Base-by-base conservation (phyloP, 2,888 invertebrate genomes). In the Drosophila pegasa region DNA sequence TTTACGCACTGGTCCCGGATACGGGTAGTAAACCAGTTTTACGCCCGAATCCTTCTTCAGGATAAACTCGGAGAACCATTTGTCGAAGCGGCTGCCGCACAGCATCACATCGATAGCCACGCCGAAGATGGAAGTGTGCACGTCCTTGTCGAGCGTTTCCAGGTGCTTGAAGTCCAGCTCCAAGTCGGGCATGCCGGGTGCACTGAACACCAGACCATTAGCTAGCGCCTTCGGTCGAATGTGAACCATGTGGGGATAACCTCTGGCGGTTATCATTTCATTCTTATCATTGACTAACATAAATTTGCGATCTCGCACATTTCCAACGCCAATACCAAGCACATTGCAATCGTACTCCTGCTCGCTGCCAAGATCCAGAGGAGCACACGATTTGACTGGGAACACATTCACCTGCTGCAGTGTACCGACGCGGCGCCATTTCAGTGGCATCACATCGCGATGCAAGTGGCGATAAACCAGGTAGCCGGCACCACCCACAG, bases 71-170 rank as follows among this genome's bases (percentile, higher is more conserved):
- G 95, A 94, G 84, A 97, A 93, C 97, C 97, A 97, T 56, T 94
- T 93, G 18, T 95, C 94, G 12, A 94, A 94, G 71, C 94, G 94
- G 62, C 94, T 94, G 0, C 97, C 97, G 89, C 97, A 97, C 86
- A 96, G 95, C 78, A 94, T 93, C 0, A 95, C 95, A 0, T 93
- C 92, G 1, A 96, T 93, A 0, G 92, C 85, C 1, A 92, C 92
- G 14, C 93, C 93, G 94, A 94, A 95, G 1, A 95, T 93, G 0
- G 92, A 86, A 0, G 94, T 94, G 3, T 90, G 92, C 73, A 91
- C 71, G 68, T 89, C 80, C 33, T 73, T 5, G 2, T 25, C 25
- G 10, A 16, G 45, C 10, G 45, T 5, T 16, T 87, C 83, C 16
- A 93, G 73, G 8, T 85, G 81, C 0, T 91, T 82, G 47, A 94